A percentile compares a stretch with the other conserved stretches of the same genome.
Conservation (phyloP, 2,113 vertebrate genomes). For the Lepidothrix coronata region DNA sequence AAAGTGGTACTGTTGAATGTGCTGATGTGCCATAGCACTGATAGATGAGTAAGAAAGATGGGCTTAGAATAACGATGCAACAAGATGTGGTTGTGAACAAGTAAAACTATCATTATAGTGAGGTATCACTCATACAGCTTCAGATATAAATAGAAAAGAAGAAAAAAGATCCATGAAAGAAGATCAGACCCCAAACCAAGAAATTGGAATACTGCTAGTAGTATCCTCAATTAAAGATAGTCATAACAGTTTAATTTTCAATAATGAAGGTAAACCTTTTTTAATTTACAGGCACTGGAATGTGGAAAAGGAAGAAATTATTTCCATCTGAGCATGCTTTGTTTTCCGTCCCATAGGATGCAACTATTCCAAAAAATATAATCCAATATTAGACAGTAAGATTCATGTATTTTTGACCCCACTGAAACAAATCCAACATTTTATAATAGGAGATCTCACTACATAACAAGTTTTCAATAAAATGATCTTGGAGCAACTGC, state of each 20-base stretch:
- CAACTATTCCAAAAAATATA: neutral
- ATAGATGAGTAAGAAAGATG: neutral
- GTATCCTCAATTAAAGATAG: neutral
- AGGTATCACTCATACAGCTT: neutral
- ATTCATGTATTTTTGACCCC: slow-evolving; percentile 3
- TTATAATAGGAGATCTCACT: slow-evolving; percentile 31
- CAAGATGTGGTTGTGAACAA: neutral
- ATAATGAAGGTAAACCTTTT: neutral
- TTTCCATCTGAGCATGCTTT: neutral
- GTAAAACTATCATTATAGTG: neutral
- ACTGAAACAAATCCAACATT: slow-evolving; percentile 16
- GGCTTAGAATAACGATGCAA: neutral
- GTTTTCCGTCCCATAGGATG: neutral
- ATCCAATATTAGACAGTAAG: neutral
- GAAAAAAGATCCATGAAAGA: neutral
- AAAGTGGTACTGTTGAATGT: neutral
- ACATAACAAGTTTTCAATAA: slow-evolving; percentile 49
- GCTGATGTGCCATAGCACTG: neutral
- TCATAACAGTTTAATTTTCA: neutral
- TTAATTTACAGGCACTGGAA: neutral
- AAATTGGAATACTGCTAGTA: neutral
- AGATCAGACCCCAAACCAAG: neutral
- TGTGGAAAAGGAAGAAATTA: neutral
- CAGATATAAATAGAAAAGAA: neutral
- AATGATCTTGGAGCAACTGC: slow-evolving; percentile 52